These are phyloP conservation scores for Protophormia terraenovae DNA, from an alignment of 2,888 invertebrate genomes.

Conservation along the genomic window DNA sequence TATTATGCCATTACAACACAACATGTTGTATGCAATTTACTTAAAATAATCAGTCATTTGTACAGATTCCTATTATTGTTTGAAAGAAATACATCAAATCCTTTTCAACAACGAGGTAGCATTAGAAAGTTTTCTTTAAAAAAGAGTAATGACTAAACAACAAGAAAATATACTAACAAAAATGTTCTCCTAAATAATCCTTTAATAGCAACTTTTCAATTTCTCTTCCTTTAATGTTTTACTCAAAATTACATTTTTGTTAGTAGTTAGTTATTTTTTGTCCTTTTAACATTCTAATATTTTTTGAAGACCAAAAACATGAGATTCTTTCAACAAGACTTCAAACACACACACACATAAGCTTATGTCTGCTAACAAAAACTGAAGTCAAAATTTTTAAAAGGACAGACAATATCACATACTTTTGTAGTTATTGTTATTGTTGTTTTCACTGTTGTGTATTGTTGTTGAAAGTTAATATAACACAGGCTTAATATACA, in stretches of 20 bases:
- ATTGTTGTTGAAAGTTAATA: constrained; percentile 36
- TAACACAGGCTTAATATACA: constrained; percentile 34
- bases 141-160: too few relatives aligned
- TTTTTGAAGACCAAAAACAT: not conserved
- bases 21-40: constrained; percentile 48
- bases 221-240: too few relatives aligned
- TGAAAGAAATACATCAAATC: not conserved
- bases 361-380: not conserved
- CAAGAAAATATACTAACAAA: too few relatives aligned
- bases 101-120: too few relatives aligned
- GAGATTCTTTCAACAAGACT: not conserved
- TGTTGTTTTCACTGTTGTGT: not conserved
- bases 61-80: constrained; percentile 27
- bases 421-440: not conserved
- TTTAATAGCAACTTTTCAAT: too few relatives aligned
- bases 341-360: not conserved
- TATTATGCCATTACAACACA: too few relatives aligned
- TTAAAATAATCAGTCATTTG: constrained; percentile 56
- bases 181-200: too few relatives aligned
- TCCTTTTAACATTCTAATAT: not conserved
- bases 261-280: not conserved
- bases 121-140: too few relatives aligned
- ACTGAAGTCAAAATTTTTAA: not conserved
- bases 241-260: not conserved
- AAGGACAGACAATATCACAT: not conserved